Evolutionary conservation across 92 coral and sea anemone genomes (phyloP).

Genomic region (Zoanthus sociatus): DNA sequence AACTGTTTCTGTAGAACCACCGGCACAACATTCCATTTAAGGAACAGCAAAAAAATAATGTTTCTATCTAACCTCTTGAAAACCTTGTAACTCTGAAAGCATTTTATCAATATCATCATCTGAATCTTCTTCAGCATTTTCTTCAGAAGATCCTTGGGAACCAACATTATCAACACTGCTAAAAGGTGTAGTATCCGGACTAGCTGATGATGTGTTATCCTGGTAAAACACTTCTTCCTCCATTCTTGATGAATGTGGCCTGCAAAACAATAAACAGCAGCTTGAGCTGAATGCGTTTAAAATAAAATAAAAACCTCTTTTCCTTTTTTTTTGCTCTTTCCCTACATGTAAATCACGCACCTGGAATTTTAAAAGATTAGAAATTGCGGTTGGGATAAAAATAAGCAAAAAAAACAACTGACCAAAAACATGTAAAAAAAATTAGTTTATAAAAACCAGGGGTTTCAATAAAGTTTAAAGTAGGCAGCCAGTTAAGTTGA

Average conservation of each 20-base stretch:
- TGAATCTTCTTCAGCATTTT: slow-evolving; percentile 37
- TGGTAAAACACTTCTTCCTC: slow-evolving; percentile 36
- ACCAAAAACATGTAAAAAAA: too few species aligned
- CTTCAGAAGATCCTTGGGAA: slow-evolving; percentile 38
- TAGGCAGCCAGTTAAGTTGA: too few species aligned
- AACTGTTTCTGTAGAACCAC: too few species aligned
- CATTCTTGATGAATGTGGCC: slow-evolving; percentile 46
- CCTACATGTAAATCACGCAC: too few species aligned
- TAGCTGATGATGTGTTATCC: slow-evolving; percentile 12
- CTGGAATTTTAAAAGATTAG: too few species aligned
- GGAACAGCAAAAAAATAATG: not conserved
- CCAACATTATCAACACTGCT: slow-evolving; percentile 39
- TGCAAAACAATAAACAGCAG: not conserved
- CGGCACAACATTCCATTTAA: not conserved
- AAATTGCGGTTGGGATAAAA: too few species aligned
- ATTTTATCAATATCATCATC: slow-evolving; percentile 96
- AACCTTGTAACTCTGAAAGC: slow-evolving; percentile 90
- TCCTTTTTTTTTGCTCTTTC: too few species aligned
- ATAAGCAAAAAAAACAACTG: too few species aligned
- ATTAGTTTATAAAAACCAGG: too few species aligned
- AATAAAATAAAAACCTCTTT: not conserved
- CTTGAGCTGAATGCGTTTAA: not conserved
- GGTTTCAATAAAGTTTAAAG: too few species aligned
- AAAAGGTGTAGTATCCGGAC: slow-evolving; percentile 37
- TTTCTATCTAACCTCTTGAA: slow-evolving; percentile 78